Evolutionary conservation across 2,797 vertebrate species (phyloP).

Genomic region (Cynodonichthys magdalenae): DNA sequence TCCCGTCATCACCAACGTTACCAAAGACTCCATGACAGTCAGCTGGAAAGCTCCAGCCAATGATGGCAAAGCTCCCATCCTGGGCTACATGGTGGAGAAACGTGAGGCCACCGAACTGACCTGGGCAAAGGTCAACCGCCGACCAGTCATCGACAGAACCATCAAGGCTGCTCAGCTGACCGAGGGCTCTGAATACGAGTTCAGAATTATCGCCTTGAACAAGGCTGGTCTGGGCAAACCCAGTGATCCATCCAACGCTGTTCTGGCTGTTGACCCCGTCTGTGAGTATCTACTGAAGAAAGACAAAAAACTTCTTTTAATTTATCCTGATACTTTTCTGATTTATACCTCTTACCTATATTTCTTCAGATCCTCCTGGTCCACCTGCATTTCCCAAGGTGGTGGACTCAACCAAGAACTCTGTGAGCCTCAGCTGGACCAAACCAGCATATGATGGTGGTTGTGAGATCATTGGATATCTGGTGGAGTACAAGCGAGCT

Average conservation of each 20-base stretch:
- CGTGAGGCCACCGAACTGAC: conserved; percentile 91
- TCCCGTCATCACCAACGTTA: conserved; percentile 94
- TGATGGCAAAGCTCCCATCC: conserved; percentile 91
- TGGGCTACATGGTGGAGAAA: conserved; percentile 97
- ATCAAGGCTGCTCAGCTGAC: conserved; percentile 92
- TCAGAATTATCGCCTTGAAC: conserved; percentile 94
- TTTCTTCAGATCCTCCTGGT: conserved; percentile 91
- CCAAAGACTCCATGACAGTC: conserved; percentile 96
- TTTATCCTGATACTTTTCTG: neutral
- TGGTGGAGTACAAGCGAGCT: conserved; percentile 91
- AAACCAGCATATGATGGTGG: conserved; percentile 98
- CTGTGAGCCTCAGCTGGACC: conserved; percentile 93
- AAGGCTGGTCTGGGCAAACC: conserved; percentile 97
- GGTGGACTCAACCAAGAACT: conserved; percentile 90
- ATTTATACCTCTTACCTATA: neutral
- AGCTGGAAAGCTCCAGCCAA: conserved; percentile 96
- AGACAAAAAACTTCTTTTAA: neutral
- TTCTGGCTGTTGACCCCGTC: conserved; percentile 90
- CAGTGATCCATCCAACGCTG: conserved; percentile 90
- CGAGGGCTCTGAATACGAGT: conserved; percentile 96
- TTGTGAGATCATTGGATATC: conserved; percentile 95
- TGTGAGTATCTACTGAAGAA: conserved; percentile 83
- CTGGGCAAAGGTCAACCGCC: conserved; percentile 96
- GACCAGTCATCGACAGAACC: conserved; percentile 94
- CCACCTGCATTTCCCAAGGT: conserved; percentile 97